Base-by-base conservation (phyloP, 2,888 invertebrate species). In the Heliconius erato region DNA sequence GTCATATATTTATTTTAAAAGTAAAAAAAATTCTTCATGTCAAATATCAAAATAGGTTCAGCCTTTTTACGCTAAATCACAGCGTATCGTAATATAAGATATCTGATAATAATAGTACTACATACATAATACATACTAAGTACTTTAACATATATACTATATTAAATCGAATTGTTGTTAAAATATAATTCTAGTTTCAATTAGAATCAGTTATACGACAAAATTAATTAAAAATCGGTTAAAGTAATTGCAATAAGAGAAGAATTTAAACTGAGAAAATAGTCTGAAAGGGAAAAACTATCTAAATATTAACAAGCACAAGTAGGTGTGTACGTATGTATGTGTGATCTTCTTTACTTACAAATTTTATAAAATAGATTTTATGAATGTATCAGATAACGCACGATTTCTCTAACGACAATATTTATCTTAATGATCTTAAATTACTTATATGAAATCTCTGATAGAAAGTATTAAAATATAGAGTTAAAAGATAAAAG, bases 381-480 rank as follows among this genome's bases (percentile, higher is more conserved):
- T 54, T 9, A 59, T 59, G 19, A 19, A 59, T 74, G 54, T 74
- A 59, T 74, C 12, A 59, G 59, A 59, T 74, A 32, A 54, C 54
- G 44, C 5, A 74, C 74, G 54, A 74, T 23, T 59, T 74, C 74
- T n/a, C 32, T 74, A 74, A n/a, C 35, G 14, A 74, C 35, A 59
- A 32, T n/a, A 54, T 59, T 49, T 74, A 59, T 74, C 32, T 59
- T 54, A 32, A 59, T 32, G 6, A 11, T 23, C 23, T 54, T 54
- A 74, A 74, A 59, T 74, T 74, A 59, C 54, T 28, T 44, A 26
- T 16, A 6, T 7, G n/a, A n/a, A n/a, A 2, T 44, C 23, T 72
- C n/a, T 26, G 12, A 71, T 44, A 67, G 67, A 67, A 67, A 67
- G 28, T 28, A 26, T 28, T 5, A 3, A 63, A 63, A 63, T 63